These are phyloP conservation scores for Drosophila sturtevanti DNA, from an alignment of 1,140 invertebrate genomes.

Conservation along the genomic window DNA sequence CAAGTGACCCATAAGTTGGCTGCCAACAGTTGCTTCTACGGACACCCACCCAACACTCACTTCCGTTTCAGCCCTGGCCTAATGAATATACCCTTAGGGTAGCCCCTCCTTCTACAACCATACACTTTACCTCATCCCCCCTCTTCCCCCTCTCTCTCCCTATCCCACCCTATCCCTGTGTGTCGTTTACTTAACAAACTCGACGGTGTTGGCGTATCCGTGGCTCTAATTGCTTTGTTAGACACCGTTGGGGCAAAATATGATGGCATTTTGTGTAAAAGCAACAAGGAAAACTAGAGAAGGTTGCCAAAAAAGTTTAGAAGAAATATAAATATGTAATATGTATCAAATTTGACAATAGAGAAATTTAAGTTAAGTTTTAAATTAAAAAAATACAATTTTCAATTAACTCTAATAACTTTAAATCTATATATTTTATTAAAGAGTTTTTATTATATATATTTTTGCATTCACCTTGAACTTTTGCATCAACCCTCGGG, in stretches of 20 bases:
- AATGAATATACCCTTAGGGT: conserved; percentile 70
- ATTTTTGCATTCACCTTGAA: not conserved
- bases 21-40: conserved; percentile 28
- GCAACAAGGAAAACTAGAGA: not conserved
- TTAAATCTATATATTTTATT: no score
- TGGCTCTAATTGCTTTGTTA: conserved; percentile 78
- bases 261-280: conserved; percentile 50
- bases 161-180: not conserved
- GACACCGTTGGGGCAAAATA: conserved; percentile 66
- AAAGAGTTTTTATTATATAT: not conserved
- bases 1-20: conserved; percentile 71
- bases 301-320: conserved; percentile 38
- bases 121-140: not conserved
- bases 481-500: conserved; percentile 22
- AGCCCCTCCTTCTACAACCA: conserved; percentile 16
- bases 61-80: conserved; percentile 33
- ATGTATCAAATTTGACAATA: no score
- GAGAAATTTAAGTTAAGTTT: no score
- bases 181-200: conserved; percentile 63
- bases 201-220: conserved; percentile 60
- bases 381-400: not conserved
- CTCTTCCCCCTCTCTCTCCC: not conserved
- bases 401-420: not conserved
- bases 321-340: not conserved
- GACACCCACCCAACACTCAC: not conserved